Evolutionary conservation across 2,888 invertebrate species (phyloP).

Genomic region (Elgonia sp.): DNA sequence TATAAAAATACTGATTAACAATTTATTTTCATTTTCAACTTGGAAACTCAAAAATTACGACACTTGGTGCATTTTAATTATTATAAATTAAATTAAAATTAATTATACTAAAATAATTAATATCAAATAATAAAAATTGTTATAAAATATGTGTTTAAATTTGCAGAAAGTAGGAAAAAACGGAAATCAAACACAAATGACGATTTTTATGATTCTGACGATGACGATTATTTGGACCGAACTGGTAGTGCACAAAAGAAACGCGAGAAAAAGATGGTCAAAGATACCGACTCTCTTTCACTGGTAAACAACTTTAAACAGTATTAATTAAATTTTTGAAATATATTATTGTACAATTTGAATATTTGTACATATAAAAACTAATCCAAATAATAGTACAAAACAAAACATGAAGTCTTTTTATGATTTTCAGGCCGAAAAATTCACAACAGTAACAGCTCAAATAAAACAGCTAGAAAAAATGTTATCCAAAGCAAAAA

Average conservation of each 20-base stretch:
- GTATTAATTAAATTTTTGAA: conserved; percentile 3
- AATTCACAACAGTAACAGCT: conserved; percentile 53
- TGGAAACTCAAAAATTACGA: too few relatives aligned
- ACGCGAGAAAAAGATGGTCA: conserved; percentile 89
- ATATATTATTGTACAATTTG: conserved; percentile 22
- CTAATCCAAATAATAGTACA: too few relatives aligned
- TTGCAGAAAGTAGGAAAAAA: conserved; percentile 93
- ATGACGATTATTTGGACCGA: conserved; percentile 97
- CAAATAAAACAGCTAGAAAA: conserved; percentile 68
- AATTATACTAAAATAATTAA: too few relatives aligned
- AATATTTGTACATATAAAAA: too few relatives aligned
- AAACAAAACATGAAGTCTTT: too few relatives aligned
- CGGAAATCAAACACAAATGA: conserved; percentile 94
- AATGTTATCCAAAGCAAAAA: conserved; percentile 49
- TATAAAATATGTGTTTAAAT: too few relatives aligned
- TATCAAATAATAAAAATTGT: too few relatives aligned
- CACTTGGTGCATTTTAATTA: too few relatives aligned
- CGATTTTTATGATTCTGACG: conserved; percentile 97
- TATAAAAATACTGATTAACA: too few relatives aligned
- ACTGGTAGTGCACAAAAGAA: conserved; percentile 97
- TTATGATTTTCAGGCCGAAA: conserved; percentile 59
- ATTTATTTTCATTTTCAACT: too few relatives aligned
- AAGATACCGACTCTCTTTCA: conserved; percentile 62
- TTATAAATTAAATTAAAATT: too few relatives aligned
- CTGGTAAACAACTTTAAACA: conserved; percentile 30